Base-by-base conservation (phyloP, 2,797 vertebrate species). In the Leontopithecus rosalia region DNA sequence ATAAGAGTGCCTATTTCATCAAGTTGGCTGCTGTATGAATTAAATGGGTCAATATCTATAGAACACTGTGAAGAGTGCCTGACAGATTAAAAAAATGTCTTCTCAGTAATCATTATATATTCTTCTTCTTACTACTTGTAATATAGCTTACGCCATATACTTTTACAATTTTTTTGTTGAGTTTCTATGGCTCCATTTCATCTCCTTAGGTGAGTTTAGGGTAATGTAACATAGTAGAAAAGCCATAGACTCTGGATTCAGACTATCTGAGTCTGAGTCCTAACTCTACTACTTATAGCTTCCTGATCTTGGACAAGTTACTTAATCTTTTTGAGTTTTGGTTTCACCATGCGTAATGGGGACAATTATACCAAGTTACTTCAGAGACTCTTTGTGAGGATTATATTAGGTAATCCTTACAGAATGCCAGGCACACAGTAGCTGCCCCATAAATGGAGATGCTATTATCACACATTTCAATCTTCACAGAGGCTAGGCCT, bases 131-230 rank as follows among this genome's bases (percentile, higher is more conserved):
- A 17, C 46, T 72, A 85, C 10, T 64, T 93, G 2, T 67, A 76
- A 76, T 76, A 12, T 84, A 4, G 9, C 52, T 91, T 96, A 72
- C 0, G 64, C 28, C 15, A 61, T 61, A 85, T 5, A 88, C 5
- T 80, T 41, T 61, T 30, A 41, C n/a, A 75, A 30, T 36, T 75
- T 95, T 75, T 84, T 48, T 14, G 13, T 82, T 93, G n/a, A 0
- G 6, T 64, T 90, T 86, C 90, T 80, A 73, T 94, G 81, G 22
- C 17, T 89, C 8, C 11, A 33, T 67, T 83, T 82, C 57, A 70
- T 91, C 11, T 90, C 17, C 70, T 92, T 94, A 88, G 85, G n/a
- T 95, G 46, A 95, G 30, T 36, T 91, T 88, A 14, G 28, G 11
- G 20, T 86, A 82, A 75, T 77, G 15, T 77, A 61, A 43, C 17